Percentiles rank a stretch among this genome's conserved stretches.
Evolutionary conservation across 2,888 invertebrate genomes (phyloP).

Genomic region (Dasysyrphus tricinctus): DNA sequence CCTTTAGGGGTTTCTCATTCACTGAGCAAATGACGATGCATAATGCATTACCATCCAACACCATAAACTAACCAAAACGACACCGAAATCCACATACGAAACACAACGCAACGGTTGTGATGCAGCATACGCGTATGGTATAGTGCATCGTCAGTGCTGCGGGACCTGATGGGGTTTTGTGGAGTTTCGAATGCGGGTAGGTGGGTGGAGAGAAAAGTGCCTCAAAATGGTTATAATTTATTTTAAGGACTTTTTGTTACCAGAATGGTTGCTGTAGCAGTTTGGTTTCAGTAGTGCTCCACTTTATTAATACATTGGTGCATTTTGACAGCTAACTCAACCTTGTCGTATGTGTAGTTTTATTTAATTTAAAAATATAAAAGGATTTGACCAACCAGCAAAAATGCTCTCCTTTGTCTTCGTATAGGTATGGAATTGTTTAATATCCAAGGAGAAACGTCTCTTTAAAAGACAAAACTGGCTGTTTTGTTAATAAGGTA

Average conservation of each 20-base stretch:
- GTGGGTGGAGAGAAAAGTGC: background rate
- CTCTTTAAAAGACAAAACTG: background rate
- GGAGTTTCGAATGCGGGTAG: background rate
- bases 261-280: background rate
- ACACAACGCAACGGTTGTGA: conserved; percentile 30
- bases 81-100: conserved; percentile 38
- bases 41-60: conserved; percentile 73
- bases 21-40: conserved; percentile 70
- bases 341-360: conserved; percentile 1
- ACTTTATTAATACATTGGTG: background rate
- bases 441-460: background rate
- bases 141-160: background rate
- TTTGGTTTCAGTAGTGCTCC: background rate
- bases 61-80: conserved; percentile 43
- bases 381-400: background rate
- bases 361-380: conserved; percentile 2
- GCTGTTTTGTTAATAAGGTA: background rate
- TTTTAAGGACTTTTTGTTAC: conserved; percentile 19
- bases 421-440: background rate
- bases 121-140: conserved; percentile 5
- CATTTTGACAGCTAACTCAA: conserved; percentile 16
- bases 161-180: conserved; percentile 13
- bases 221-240: conserved; percentile 30
- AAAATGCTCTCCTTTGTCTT: background rate
- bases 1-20: conserved; percentile 68